Evolutionary conservation across 2,888 invertebrate genomes (phyloP), one percentile per base, ranked within the genome.

Genomic region (Argynnis bischoffii): DNA sequence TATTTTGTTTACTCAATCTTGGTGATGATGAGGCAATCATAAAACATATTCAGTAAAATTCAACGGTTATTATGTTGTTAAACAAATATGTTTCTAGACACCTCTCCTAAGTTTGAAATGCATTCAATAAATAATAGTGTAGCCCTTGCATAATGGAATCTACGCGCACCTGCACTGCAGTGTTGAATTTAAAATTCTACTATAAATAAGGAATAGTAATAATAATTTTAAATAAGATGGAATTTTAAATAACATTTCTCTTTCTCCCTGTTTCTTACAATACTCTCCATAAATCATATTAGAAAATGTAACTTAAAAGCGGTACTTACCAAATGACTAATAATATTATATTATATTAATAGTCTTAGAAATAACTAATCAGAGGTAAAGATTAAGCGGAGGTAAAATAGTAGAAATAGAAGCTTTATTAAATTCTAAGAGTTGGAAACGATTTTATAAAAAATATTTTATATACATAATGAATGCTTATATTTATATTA

Each of bases 1-100:
- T 66, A 61, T 67, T 71, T 59, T 59, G 67, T 71, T 74, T 71
- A 67, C 72, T 55, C 69, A 74, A 74, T 68, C 35, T 41, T 50
- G 57, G 50, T 53, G 46, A 70, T 69, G 67, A 70, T 69, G 68
- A 69, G 59, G 72, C 70, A 73, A 72, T 67, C 47, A 11, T 64
- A 51, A 35, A 64, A 67, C 65, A 66, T 63, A 51, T 61, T 56
- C 51, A 55, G 31, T 51, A 55, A 47, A 63, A 69, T 69, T 55
- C 26, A 48, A 66, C 54, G 51, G 5, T 66, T 41, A 50, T 63
- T 56, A 55, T 26, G 48, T 55, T n/a, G 46, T 56, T 16, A 47
- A 14, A n/a, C 6, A 6, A 51, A 60, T 48, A 31, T 35, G 14
- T 51, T 59, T 59, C n/a, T 48, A 59, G 47, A n/a, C 50, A 18